Evolutionary conservation across 2,113 vertebrate species (phyloP).

Genomic region (Trogon surrucura): DNA sequence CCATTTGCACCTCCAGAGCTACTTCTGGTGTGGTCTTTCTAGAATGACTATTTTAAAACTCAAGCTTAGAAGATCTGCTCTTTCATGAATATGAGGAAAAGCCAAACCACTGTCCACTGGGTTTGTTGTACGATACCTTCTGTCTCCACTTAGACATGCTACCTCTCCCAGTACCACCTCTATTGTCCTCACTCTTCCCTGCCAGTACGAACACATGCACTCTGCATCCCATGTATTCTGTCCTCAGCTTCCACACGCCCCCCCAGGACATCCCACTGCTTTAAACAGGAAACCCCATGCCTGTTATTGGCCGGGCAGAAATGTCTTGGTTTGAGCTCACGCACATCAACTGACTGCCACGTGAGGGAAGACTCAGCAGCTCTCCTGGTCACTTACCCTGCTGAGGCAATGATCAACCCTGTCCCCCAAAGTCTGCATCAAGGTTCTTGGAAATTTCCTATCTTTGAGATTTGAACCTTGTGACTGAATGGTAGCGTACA

Average conservation of each 20-base stretch:
- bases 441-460: neutral
- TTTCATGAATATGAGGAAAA: neutral
- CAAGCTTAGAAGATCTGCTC: neutral
- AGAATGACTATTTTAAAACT: neutral
- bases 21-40: neutral
- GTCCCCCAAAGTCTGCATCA: neutral
- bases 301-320: neutral
- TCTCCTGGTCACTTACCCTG: neutral
- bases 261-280: neutral
- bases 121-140: neutral
- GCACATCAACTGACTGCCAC: neutral
- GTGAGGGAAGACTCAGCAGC: neutral
- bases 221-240: rapidly evolving
- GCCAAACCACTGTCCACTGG: neutral
- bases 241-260: neutral
- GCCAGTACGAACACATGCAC: neutral
- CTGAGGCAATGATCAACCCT: neutral
- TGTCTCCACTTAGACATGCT: neutral
- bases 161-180: neutral
- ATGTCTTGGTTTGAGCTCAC: neutral
- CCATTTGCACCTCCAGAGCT: neutral
- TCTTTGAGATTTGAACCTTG: neutral
- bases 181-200: neutral
- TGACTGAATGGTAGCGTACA: neutral
- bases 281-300: neutral